Evolutionary conservation across 2,888 invertebrate genomes (phyloP), one percentile per base, ranked within the genome.

Genomic region (Netelia melanura): DNA sequence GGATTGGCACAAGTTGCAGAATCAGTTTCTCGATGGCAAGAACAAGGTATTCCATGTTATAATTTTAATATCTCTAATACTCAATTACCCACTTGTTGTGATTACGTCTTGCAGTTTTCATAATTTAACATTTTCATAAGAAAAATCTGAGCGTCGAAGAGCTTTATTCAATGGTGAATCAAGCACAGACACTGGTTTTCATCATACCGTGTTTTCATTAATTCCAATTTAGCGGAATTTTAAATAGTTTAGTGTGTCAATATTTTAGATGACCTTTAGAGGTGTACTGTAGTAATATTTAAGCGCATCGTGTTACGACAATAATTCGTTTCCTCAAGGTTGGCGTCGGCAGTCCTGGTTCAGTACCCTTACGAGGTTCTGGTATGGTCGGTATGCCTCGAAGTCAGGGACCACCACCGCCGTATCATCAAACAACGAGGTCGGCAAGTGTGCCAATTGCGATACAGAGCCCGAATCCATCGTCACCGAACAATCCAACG

Each of bases 1-100:
- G 93, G 98, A 98, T 92, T 98, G 98, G 98, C 97, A 97, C 90
- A 98, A 98, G 93, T 94, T 98, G 88, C 98, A 98, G 91, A 97
- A 97, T 91, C 97, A 98, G 93, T 98, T 97, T 94, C 97, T 96
- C 90, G 98, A 98, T 89, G 95, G 95, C 74, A 96, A 96, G 91
- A 96, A 96, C 89, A 96, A 96, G 91, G 94, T 95, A 81, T 38
- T 61, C 30, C 21, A 43, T 48, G 11, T 75, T 58, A 25, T 2
- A 38, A 38, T 67, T 82, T 56, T 44, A 67, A 9, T 61, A 11
- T 74, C 25, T 43, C 9, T 6, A 38, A 38, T 38, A 8, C 38
- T 38, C 38, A 38, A 38, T 38, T 5, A 38, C 1, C 38, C 38
- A 30, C 3, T 30, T 3, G 30, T 30, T 30, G 3, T 30, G 3